A percentile compares a stretch with the other conserved stretches of the same genome.
Conservation (phyloP, 2,797 vertebrate genomes). For the Pteronotus mesoamericanus region DNA sequence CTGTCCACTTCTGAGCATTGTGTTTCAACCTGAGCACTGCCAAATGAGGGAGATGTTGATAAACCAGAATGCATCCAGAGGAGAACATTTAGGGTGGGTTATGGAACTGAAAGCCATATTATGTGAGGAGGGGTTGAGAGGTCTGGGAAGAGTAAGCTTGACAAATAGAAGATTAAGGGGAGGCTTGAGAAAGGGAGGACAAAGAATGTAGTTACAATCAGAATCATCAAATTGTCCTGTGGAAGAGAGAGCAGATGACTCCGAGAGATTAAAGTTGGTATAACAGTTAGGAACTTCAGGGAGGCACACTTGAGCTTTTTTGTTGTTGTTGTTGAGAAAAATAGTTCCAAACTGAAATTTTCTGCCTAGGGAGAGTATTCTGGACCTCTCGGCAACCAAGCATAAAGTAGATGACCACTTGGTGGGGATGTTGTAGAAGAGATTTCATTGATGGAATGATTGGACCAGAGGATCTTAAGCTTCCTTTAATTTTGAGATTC, state of each 20-base stretch:
- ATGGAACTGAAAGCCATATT: not conserved
- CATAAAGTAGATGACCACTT: slow-evolving; percentile 69
- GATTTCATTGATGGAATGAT: slow-evolving; percentile 25
- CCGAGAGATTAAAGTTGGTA: not conserved
- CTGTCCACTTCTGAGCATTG: not conserved
- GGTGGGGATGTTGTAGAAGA: slow-evolving; percentile 74
- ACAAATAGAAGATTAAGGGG: not conserved
- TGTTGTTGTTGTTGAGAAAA: not conserved
- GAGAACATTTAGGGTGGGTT: not conserved
- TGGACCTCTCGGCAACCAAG: slow-evolving; percentile 32
- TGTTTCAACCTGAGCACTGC: not conserved
- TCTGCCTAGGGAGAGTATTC: not conserved
- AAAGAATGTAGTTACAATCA: not conserved
- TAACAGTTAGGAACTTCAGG: not conserved
- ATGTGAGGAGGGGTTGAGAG: not conserved
- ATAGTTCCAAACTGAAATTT: slow-evolving; percentile 15
- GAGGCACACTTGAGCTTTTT: not conserved
- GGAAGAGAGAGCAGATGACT: not conserved
- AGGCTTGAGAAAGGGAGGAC: not conserved
- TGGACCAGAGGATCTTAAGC: not conserved
- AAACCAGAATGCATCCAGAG: not conserved
- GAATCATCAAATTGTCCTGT: not conserved
- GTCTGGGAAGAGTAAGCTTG: not conserved
- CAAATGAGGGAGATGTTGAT: not conserved
- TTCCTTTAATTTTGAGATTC: not conserved